A percentile compares a stretch with the other conserved stretches of the same genome.
phyloP scores from a whole-genome alignment of 2,797 vertebrate species.

The Rhinatrema bivittatum region DNA sequence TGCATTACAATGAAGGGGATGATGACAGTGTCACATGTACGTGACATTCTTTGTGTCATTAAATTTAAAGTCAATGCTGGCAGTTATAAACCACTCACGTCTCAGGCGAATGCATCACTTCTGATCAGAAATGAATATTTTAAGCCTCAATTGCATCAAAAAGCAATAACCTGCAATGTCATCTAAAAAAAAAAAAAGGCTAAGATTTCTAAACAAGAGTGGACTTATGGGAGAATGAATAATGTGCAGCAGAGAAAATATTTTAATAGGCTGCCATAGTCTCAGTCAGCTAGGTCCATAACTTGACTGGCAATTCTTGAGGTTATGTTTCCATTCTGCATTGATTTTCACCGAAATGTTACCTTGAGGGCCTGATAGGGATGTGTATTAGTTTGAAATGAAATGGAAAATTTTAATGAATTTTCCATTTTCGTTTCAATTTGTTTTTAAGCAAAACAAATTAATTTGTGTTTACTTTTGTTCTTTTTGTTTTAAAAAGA shows the following conservation, averaged over 20 bases:
- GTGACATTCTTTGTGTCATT: slow-evolving; percentile 49
- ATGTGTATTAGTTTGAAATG: too few relatives aligned
- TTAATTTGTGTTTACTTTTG: too few relatives aligned
- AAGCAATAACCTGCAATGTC: slow-evolving; percentile 31
- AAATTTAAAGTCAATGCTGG: slow-evolving; percentile 47
- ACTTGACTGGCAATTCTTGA: background rate
- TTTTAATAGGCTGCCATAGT: slow-evolving; percentile 12
- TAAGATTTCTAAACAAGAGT: slow-evolving; percentile 18
- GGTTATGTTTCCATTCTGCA: too few relatives aligned
- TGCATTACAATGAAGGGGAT: slow-evolving; percentile 52
- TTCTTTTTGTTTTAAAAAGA: too few relatives aligned
- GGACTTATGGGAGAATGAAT: slow-evolving; percentile 9
- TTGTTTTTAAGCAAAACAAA: too few relatives aligned
- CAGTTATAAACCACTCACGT: slow-evolving; percentile 46
- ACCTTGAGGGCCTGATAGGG: too few relatives aligned
- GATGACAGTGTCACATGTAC: slow-evolving; percentile 48
- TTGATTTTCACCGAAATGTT: too few relatives aligned
- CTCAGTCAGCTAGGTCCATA: slow-evolving; percentile 1
- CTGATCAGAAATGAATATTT: slow-evolving; percentile 47
- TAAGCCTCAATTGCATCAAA: slow-evolving; percentile 37
- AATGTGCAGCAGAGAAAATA: background rate
- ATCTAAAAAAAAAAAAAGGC: slow-evolving; percentile 14
- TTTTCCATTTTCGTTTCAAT: too few relatives aligned
- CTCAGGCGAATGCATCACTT: slow-evolving; percentile 42
- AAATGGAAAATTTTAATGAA: too few relatives aligned